Evolutionary conservation across 2,113 vertebrate genomes (phyloP).

Genomic region (Oryzias melastigma): DNA sequence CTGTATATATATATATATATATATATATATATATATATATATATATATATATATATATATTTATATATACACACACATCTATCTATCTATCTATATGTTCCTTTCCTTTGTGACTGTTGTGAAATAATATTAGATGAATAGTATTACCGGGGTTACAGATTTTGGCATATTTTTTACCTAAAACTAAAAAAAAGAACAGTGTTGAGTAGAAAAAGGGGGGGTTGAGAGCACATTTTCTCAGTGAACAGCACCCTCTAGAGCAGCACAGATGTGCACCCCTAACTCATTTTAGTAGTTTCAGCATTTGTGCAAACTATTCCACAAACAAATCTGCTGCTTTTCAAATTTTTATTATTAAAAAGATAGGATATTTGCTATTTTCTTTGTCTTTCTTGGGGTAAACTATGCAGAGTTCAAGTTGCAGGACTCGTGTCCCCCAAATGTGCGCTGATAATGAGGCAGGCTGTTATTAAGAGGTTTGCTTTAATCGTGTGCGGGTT

Average conservation of each 20-base stretch:
- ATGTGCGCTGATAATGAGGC: conserved; percentile 62
- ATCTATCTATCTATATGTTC: too few species aligned
- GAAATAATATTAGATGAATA: neutral
- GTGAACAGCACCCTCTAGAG: conserved; percentile 77
- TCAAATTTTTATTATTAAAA: neutral
- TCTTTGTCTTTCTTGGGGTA: conserved; percentile 18
- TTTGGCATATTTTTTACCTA: neutral
- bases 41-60: too few species aligned
- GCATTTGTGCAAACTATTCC: too few species aligned
- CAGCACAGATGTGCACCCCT: conserved; percentile 8
- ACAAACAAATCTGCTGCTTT: too few species aligned
- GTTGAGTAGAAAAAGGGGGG: conserved; percentile 3
- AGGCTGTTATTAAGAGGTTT: conserved; percentile 61
- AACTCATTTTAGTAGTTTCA: neutral
- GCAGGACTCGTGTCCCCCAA: conserved; percentile 39
- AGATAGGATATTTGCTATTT: conserved; percentile 10
- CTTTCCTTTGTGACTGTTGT: neutral
- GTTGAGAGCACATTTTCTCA: conserved; percentile 39
- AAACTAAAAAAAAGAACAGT: neutral
- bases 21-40: too few species aligned
- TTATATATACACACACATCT: too few species aligned
- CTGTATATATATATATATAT: too few species aligned
- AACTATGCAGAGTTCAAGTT: conserved; percentile 28
- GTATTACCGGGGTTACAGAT: neutral
- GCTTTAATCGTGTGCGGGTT: conserved; percentile 65